Conservation (phyloP, 2,888 invertebrate genomes). For the Pristionchus entomophagus region DNA sequence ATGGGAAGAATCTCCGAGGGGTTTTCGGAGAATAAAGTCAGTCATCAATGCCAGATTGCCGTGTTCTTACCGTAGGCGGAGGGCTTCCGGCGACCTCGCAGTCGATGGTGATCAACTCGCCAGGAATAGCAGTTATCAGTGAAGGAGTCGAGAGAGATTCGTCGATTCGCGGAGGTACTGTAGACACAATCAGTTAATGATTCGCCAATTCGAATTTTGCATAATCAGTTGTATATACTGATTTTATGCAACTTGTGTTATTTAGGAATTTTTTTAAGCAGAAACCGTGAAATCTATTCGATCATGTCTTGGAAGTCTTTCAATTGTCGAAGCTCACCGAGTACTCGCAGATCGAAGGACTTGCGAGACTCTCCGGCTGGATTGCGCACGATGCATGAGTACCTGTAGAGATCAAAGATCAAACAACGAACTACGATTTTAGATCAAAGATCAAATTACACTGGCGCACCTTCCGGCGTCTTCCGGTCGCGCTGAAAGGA, state of each 20-base stretch:
- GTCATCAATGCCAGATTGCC: too few relatives aligned
- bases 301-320: too few relatives aligned
- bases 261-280: too few relatives aligned
- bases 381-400: conserved; percentile 68
- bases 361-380: conserved; percentile 71
- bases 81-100: conserved; percentile 78
- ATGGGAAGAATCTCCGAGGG: not conserved
- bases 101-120: conserved; percentile 74
- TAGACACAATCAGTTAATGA: too few relatives aligned
- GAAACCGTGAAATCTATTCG: too few relatives aligned
- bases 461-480: conserved; percentile 60
- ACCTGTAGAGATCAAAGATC: conserved; percentile 47
- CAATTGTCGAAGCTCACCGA: conserved; percentile 52
- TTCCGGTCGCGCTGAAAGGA: conserved; percentile 61
- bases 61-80: conserved; percentile 70
- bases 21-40: too few relatives aligned
- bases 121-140: conserved; percentile 62
- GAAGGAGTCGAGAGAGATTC: conserved; percentile 65
- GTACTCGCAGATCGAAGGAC: conserved; percentile 67
- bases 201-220: not conserved
- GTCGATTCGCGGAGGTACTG: conserved; percentile 68
- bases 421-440: not conserved
- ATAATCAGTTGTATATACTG: not conserved
- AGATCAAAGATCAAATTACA: not conserved
- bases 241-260: not conserved